Percentiles rank a stretch among this genome's conserved stretches.
These are phyloP conservation scores for Lordiphosa mommai DNA, from an alignment of 1,140 invertebrate species.

Conservation along the genomic window DNA sequence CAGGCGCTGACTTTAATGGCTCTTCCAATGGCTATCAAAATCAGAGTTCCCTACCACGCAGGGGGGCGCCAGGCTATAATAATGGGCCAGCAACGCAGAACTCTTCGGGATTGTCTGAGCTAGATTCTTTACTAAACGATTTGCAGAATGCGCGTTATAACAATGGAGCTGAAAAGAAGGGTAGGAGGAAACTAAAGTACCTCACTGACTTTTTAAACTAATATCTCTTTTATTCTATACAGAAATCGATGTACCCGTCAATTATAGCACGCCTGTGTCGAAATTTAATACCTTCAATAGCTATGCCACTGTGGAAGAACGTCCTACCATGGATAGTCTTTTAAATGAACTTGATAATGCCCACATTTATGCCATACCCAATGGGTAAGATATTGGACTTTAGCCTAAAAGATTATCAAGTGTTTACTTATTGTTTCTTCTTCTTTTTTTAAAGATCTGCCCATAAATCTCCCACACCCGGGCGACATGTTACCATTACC, in stretches of 20 bases:
- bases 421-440: background rate
- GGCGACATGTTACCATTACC: constrained; percentile 86
- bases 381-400: constrained; percentile 83
- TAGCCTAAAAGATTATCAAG: background rate
- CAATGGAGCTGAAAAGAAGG: constrained; percentile 79
- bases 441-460: constrained; percentile 25
- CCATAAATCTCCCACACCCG: constrained; percentile 80
- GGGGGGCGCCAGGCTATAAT: constrained; percentile 24
- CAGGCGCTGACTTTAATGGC: constrained; percentile 44
- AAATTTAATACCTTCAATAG: constrained; percentile 72
- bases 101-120: constrained; percentile 88
- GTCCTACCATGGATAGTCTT: constrained; percentile 92
- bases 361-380: constrained; percentile 84
- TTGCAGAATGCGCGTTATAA: constrained; percentile 91
- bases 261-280: constrained; percentile 64
- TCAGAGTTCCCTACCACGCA: constrained; percentile 66
- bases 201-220: background rate
- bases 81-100: constrained; percentile 35
- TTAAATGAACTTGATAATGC: constrained; percentile 89
- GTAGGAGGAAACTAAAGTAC: constrained; percentile 7
- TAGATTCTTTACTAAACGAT: constrained; percentile 95
- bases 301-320: constrained; percentile 75
- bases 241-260: constrained; percentile 69
- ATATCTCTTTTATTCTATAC: background rate
- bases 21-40: constrained; percentile 59